Evolutionary conservation across 64 coral and sea anemone species (phyloP).

Genomic region (Montipora efflorescens): DNA sequence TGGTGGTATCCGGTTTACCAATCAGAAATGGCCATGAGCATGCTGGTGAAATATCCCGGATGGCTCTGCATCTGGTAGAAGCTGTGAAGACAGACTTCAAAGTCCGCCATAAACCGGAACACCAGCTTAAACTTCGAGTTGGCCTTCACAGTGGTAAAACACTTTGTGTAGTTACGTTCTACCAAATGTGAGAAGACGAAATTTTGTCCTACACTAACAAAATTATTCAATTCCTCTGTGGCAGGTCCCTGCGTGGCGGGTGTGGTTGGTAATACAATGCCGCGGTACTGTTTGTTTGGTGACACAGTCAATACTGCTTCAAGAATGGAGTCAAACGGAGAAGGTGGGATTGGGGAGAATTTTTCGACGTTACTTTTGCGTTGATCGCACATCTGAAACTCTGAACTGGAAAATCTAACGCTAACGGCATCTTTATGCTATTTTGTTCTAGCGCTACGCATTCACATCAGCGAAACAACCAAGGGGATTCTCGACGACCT

Average conservation of each 20-base stretch:
- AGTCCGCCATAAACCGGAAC: conserved; percentile 92
- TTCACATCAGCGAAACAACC: conserved; percentile 90
- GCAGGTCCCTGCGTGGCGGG: conserved; percentile 96
- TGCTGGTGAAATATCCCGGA: conserved; percentile 93
- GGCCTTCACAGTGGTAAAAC: conserved; percentile 93
- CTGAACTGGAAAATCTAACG: background rate
- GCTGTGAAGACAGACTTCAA: conserved; percentile 88
- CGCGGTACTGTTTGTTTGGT: conserved; percentile 96
- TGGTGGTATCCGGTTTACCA: conserved; percentile 97
- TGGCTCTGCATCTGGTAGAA: conserved; percentile 93
- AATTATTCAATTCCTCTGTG: background rate
- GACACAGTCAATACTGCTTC: conserved; percentile 97
- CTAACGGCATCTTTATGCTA: background rate
- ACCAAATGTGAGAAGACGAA: too few species aligned
- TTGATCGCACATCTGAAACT: background rate
- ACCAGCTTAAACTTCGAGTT: conserved; percentile 91
- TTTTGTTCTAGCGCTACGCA: conserved; percentile 76
- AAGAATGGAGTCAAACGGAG: conserved; percentile 98
- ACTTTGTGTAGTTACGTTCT: too few species aligned
- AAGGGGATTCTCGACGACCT: conserved; percentile 86
- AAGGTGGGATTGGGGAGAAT: conserved; percentile 50
- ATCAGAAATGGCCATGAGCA: conserved; percentile 91
- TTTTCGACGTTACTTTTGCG: too few species aligned
- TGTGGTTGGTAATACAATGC: conserved; percentile 98
- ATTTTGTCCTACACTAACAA: too few species aligned